phyloP scores from a whole-genome alignment of 2,113 vertebrate genomes.

The Gnathonemus echidnorhynchus region DNA sequence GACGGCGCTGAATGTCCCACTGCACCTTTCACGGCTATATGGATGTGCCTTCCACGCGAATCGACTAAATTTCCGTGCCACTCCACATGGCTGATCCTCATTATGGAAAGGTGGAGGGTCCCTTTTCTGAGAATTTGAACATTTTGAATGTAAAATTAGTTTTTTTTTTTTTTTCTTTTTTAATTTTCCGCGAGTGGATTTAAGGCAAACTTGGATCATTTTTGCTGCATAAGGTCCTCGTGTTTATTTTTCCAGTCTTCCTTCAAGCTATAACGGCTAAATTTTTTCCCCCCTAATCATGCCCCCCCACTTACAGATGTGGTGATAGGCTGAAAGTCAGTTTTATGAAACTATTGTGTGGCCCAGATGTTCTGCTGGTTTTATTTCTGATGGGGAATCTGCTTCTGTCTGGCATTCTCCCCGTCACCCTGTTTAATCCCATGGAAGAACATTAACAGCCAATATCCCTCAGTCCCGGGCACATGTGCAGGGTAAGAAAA shows the following conservation, averaged over 20 bases:
- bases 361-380: neutral
- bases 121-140: constrained; percentile 18
- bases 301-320: constrained; percentile 11
- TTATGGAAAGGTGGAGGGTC: constrained; percentile 19
- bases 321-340: neutral
- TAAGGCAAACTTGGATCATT: constrained; percentile 59
- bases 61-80: constrained; percentile 50
- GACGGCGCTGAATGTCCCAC: constrained; percentile 66
- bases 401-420: neutral
- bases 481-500: neutral
- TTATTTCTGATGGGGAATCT: neutral
- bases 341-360: neutral
- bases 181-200: constrained; percentile 53
- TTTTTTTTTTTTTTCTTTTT: constrained; percentile 51
- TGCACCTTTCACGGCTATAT: constrained; percentile 85
- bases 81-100: constrained; percentile 41
- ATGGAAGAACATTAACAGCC: neutral
- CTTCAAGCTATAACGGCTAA: constrained; percentile 48
- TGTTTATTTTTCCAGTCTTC: constrained; percentile 55
- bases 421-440: neutral
- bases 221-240: constrained; percentile 49
- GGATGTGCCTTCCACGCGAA: constrained; percentile 91
- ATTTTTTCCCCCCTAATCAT: neutral
- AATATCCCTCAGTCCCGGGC: neutral
- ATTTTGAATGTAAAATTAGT: constrained; percentile 66